Evolutionary conservation across 2,113 vertebrate species (phyloP), one percentile per base, ranked within the genome.

Genomic region (Gadus chalcogrammus): DNA sequence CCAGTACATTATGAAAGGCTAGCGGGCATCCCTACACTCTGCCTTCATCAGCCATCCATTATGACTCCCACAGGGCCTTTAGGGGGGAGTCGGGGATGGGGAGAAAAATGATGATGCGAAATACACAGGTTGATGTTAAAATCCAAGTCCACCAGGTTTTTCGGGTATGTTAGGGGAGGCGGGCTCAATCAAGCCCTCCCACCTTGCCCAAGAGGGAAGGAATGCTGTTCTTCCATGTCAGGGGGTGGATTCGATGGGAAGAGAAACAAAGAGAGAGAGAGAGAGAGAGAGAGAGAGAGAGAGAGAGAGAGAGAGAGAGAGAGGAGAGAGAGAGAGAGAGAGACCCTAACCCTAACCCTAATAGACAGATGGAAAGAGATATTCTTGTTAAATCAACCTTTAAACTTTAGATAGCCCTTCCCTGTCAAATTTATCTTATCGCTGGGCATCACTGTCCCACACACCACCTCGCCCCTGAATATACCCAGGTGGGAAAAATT

Each of bases 151-250:
- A 65, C 61, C 18, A 31, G 77, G 69, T 73, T 73, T 73, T 1
- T 48, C 7, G 42, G 42, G 42, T 9, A 9, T 11, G 42, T 48
- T 48, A 13, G 7, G 42, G 42, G 42, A 71, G 70, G 28, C 67
- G 53, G 60, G 64, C 64, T 68, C 20, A 72, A 66, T 71, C 61
- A 67, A 59, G 65, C 38, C 66, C 69, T 66, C 42, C 42, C 42
- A 2, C 42, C 42, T 48, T 48, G 8, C 6, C 42, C 42, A 48
- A 69, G 61, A 73, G 65, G 28, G 72, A 76, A 82, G 76, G 80
- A 88, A 85, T 83, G 76, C 72, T 66, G 68, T 74, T 75, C 80
- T 53, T 71, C 48, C 61, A 65, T 70, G 65, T 70, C 28, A 61
- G 62, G 48, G 15, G 61, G 7, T 3, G 69, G 70, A 80, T 78